Percentiles rank a stretch among this genome's conserved stretches.
Conservation (phyloP, 2,113 vertebrate species). For the Colius striatus region DNA sequence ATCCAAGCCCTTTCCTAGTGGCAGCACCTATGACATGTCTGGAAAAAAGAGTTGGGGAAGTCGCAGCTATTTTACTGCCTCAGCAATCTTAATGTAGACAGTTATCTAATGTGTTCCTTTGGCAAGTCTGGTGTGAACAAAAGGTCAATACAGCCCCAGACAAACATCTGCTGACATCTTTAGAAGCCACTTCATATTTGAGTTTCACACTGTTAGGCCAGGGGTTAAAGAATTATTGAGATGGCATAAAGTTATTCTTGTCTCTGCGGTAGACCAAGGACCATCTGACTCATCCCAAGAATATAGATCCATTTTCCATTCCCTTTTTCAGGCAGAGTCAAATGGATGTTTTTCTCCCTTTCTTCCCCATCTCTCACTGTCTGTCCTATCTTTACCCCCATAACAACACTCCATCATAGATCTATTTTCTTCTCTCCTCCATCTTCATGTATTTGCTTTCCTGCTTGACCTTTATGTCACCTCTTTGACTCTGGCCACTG, state of each 20-base stretch:
- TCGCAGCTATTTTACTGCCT: neutral
- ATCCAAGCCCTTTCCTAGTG: neutral
- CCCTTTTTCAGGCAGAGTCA: neutral
- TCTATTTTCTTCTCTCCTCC: neutral
- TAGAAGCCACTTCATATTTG: neutral
- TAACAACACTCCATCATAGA: neutral
- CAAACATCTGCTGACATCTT: neutral
- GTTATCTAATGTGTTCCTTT: neutral
- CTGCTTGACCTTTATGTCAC: neutral
- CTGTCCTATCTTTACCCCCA: accelerated
- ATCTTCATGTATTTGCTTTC: neutral
- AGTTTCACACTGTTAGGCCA: neutral
- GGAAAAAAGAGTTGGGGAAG: neutral
- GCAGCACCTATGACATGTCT: neutral
- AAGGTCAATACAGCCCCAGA: neutral
- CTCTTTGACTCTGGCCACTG: neutral
- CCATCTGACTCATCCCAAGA: neutral
- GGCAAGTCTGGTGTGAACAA: conserved; percentile 2
- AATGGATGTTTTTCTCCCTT: neutral
- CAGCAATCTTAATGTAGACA: neutral
- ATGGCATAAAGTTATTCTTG: neutral
- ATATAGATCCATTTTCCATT: neutral
- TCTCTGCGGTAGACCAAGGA: neutral
- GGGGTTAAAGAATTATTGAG: neutral
- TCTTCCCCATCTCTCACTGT: neutral